Conservation (phyloP, 2,797 vertebrate genomes). For the Nyctibius grandis region DNA sequence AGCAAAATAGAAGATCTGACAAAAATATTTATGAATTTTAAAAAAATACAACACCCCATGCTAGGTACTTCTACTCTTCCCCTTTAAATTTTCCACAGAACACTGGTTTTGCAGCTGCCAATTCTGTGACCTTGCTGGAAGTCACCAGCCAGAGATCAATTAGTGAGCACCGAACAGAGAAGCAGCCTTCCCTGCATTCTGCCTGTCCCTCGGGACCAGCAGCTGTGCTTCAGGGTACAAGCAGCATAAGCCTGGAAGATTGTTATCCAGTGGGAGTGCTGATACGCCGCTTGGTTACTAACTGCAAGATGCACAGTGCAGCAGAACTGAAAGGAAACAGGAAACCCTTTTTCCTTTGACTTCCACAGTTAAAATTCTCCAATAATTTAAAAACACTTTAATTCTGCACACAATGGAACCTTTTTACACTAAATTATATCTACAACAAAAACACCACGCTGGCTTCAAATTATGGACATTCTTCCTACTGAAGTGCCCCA, state of each 20-base stretch:
- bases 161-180: conserved; percentile 44
- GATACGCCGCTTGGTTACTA: neutral
- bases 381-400: neutral
- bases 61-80: conserved; percentile 13
- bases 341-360: neutral
- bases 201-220: conserved; percentile 4
- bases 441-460: neutral
- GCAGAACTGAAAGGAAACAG: neutral
- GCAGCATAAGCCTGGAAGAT: neutral
- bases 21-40: neutral
- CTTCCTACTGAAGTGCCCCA: neutral
- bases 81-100: conserved; percentile 33
- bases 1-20: neutral
- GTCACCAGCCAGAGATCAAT: conserved; percentile 67
- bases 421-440: neutral
- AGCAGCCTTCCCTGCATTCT: neutral
- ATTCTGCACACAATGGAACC: neutral
- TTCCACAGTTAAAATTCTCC: neutral
- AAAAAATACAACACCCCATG: neutral
- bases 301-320: neutral
- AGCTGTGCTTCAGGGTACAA: conserved; percentile 13
- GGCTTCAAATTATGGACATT: neutral
- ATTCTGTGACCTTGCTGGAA: conserved; percentile 63
- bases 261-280: conserved; percentile 10
- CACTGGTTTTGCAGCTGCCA: neutral